Conservation (phyloP, 2,113 vertebrate genomes). For the Globicephala melas region DNA sequence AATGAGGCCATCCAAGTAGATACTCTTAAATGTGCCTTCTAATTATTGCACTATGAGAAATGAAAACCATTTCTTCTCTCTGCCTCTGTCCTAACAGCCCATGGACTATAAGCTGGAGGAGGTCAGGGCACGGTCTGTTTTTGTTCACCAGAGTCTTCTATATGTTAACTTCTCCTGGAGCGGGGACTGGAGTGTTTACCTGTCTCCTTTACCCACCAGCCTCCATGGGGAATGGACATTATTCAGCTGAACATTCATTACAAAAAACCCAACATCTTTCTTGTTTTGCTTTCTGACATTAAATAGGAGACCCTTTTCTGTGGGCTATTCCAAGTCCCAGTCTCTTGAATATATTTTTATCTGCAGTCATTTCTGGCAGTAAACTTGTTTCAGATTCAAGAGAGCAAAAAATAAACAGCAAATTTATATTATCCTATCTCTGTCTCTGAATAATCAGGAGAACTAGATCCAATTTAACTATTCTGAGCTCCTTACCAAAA, state of each 20-base stretch:
- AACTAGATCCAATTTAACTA: background rate
- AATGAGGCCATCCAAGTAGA: background rate
- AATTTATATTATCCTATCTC: background rate
- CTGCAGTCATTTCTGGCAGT: background rate
- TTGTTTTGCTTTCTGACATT: background rate
- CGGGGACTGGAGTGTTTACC: accelerated
- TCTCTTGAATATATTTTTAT: background rate
- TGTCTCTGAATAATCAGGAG: background rate
- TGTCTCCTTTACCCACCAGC: background rate
- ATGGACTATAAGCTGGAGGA: background rate
- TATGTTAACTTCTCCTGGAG: background rate
- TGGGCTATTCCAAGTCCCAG: background rate
- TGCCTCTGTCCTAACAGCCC: background rate
- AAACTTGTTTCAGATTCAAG: background rate
- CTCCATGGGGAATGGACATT: background rate
- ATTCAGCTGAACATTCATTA: background rate
- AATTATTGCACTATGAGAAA: background rate
- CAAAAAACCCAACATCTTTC: background rate
- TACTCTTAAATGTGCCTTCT: background rate
- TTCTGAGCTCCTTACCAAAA: background rate
- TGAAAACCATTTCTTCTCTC: background rate
- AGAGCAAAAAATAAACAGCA: background rate
- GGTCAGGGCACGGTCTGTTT: background rate
- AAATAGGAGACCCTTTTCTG: background rate
- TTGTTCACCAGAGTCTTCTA: background rate